A percentile compares a stretch with the other conserved stretches of the same genome.
Evolutionary conservation across 2,888 invertebrate species (phyloP).

Genomic region (Alsophila aescularia): DNA sequence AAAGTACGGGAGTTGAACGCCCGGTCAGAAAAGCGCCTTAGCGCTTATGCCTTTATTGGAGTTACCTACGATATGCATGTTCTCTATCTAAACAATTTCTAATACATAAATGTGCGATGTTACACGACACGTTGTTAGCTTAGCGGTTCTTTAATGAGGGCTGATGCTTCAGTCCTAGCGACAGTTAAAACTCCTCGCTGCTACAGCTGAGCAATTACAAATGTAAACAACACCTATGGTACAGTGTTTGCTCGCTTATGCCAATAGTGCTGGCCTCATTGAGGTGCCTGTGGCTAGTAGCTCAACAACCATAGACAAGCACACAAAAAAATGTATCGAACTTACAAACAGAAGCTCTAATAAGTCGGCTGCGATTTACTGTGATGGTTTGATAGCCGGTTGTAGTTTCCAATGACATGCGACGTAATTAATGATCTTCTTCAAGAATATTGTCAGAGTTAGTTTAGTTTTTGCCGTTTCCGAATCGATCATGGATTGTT

Average conservation of each 20-base stretch:
- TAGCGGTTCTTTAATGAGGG: conserved; percentile 49
- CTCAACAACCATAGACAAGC: conserved; percentile 38
- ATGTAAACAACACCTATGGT: conserved; percentile 60
- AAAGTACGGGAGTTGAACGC: conserved; percentile 56
- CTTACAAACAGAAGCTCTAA: conserved; percentile 50
- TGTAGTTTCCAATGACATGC: conserved; percentile 43
- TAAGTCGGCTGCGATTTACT: conserved; percentile 48
- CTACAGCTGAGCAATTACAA: conserved; percentile 61
- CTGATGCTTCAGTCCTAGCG: conserved; percentile 39
- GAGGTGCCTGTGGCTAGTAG: conserved; percentile 55
- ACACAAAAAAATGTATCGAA: conserved; percentile 44
- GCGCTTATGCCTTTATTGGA: conserved; percentile 1
- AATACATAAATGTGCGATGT: conserved; percentile 14
- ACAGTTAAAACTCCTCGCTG: conserved; percentile 52
- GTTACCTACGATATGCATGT: neutral
- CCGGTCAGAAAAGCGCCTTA: conserved; percentile 45
- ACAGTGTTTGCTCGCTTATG: conserved; percentile 63
- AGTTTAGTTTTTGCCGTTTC: conserved; percentile 48
- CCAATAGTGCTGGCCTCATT: conserved; percentile 70
- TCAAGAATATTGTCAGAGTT: conserved; percentile 54
- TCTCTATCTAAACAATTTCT: conserved; percentile 7
- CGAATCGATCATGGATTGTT: conserved; percentile 50
- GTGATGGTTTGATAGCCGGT: conserved; percentile 51
- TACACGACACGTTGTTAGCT: conserved; percentile 35
- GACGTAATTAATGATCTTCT: conserved; percentile 55